Conservation (phyloP, 2,888 invertebrate genomes). For the Lutraria lutraria region DNA sequence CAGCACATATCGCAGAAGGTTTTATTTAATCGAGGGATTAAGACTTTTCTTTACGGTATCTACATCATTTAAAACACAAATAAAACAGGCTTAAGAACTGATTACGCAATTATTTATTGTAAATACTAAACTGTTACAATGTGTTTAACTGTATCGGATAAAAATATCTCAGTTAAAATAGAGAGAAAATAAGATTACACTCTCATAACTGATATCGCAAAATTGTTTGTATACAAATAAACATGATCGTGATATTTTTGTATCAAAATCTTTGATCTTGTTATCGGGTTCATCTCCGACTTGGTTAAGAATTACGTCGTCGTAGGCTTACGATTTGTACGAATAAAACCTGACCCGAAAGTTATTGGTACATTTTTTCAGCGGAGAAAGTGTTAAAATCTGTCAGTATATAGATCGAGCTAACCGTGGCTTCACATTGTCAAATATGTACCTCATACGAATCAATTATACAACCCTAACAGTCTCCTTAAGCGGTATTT, state of each 20-base stretch:
- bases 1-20: too few relatives aligned
- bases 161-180: too few relatives aligned
- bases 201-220: too few relatives aligned
- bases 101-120: neutral
- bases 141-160: too few relatives aligned
- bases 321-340: neutral
- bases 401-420: neutral
- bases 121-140: neutral
- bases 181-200: too few relatives aligned
- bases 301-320: neutral
- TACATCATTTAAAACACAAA: neutral
- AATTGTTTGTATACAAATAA: neutral
- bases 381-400: neutral
- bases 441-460: neutral
- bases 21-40: neutral
- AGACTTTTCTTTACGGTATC: neutral
- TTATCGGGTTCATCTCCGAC: neutral
- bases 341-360: neutral
- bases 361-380: neutral
- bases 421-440: neutral
- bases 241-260: neutral
- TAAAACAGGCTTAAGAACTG: neutral
- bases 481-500: conserved; percentile 3
- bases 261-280: conserved; percentile 12
- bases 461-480: neutral